phyloP scores from a whole-genome alignment of 2,888 invertebrate genomes.

The Cheilosia scutellata region DNA sequence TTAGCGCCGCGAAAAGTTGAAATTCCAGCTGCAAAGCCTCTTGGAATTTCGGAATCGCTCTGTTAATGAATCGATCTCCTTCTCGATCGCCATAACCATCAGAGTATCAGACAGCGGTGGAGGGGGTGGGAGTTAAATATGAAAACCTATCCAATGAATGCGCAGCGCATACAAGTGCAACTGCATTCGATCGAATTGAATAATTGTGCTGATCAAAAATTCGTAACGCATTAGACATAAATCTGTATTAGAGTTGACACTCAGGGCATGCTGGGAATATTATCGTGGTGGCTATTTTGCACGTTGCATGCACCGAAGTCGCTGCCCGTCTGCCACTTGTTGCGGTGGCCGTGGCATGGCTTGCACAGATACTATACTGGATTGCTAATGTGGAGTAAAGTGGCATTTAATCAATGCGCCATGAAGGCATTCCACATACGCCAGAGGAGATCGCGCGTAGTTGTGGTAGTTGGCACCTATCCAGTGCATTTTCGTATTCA shows the following conservation, averaged over 20 bases:
- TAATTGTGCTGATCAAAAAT: slow-evolving; percentile 74
- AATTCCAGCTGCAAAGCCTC: slow-evolving; percentile 45
- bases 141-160: slow-evolving; percentile 62
- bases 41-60: slow-evolving; percentile 55
- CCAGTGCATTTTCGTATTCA: slow-evolving; percentile 42
- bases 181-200: slow-evolving; percentile 69
- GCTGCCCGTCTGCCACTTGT: slow-evolving; percentile 5
- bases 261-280: slow-evolving; percentile 73
- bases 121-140: slow-evolving; percentile 50
- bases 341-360: slow-evolving; percentile 13
- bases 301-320: slow-evolving; percentile 43
- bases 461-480: slow-evolving; percentile 57
- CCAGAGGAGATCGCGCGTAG: slow-evolving; percentile 55
- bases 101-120: neutral
- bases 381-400: slow-evolving; percentile 68
- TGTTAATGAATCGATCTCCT: slow-evolving; percentile 54
- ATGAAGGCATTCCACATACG: slow-evolving; percentile 68
- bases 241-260: slow-evolving; percentile 76
- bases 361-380: slow-evolving; percentile 45
- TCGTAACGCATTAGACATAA: slow-evolving; percentile 75
- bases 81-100: neutral
- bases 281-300: slow-evolving; percentile 28
- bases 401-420: slow-evolving; percentile 74
- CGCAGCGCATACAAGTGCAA: slow-evolving; percentile 68
- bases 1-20: slow-evolving; percentile 64